Evolutionary conservation across 2,797 vertebrate genomes (phyloP), one percentile per base, ranked within the genome.

Genomic region (Malacoctenus gilli): DNA sequence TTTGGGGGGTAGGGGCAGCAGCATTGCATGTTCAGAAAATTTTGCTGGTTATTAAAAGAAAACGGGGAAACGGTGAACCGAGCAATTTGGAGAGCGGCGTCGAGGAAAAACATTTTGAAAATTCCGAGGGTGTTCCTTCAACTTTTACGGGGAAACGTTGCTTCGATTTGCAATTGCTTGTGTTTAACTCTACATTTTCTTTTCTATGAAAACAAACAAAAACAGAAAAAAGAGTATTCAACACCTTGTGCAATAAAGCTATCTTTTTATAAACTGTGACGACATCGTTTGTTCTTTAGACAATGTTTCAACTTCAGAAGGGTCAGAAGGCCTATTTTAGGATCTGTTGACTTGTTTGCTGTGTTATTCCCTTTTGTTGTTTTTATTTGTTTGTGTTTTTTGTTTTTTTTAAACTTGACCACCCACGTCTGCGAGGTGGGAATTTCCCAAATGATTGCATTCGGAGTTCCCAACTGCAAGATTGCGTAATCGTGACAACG

Each of bases 201-300:
- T 97, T 96, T 96, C 85, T 91, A 92, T 89, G 82, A 90, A 92
- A 93, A 92, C 83, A 87, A 85, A 89, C 83, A 89, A 91, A 91
- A 92, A 92, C 91, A 77, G 81, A 95, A 95, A 93, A 95, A 93
- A 93, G 88, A 93, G 85, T 90, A 91, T 85, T 92, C 93, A 94
- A 95, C 92, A 94, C 94, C 92, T 95, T 95, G 95, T 97, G 95
- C 95, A 97, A 97, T 97, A 97, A 97, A 98, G 94, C 94, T 97
- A 96, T 97, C 93, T 98, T 98, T 98, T 92, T 98, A 96, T 40
- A 52, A 93, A 83, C 79, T 57, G 77, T 59, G 77, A 72, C 37
- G 55, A 71, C 20, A 31, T 68, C 59, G 36, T 65, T 86, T 54
- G 59, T 84, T 89, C 71, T 71, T 89, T 76, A 5, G 25, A 47